Conservation (phyloP, 2,797 vertebrate genomes). For the Florisuga fusca region DNA sequence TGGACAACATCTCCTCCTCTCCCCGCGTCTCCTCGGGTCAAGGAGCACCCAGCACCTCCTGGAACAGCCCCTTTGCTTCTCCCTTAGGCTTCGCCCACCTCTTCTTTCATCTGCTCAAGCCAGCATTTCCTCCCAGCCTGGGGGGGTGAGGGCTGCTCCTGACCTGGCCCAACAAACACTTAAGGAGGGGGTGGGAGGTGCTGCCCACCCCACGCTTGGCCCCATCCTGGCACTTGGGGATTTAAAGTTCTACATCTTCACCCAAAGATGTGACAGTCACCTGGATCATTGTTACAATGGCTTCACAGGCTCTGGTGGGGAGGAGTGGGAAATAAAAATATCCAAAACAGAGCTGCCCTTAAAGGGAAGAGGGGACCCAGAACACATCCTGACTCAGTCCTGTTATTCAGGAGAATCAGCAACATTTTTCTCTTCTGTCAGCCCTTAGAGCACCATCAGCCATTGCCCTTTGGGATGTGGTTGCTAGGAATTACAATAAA, state of each 20-base stretch:
- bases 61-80: not conserved
- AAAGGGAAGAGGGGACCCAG: not conserved
- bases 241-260: not conserved
- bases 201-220: rapidly evolving
- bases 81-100: not conserved
- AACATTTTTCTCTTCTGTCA: not conserved
- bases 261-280: not conserved
- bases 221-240: not conserved
- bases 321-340: not conserved
- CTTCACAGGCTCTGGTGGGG: not conserved
- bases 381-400: not conserved
- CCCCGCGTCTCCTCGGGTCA: not conserved
- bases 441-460: not conserved
- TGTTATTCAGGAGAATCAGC: not conserved
- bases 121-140: not conserved
- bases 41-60: not conserved
- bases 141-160: rapidly evolving
- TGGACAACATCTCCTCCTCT: not conserved
- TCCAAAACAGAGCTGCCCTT: not conserved
- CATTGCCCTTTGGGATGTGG: not conserved
- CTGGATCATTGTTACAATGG: rapidly evolving
- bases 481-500: not conserved
- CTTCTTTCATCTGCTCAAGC: not conserved
- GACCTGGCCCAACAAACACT: not conserved
- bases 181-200: not conserved